These are phyloP conservation scores for Cyclophora punctaria DNA, from an alignment of 2,888 invertebrate genomes.

Conservation along the genomic window DNA sequence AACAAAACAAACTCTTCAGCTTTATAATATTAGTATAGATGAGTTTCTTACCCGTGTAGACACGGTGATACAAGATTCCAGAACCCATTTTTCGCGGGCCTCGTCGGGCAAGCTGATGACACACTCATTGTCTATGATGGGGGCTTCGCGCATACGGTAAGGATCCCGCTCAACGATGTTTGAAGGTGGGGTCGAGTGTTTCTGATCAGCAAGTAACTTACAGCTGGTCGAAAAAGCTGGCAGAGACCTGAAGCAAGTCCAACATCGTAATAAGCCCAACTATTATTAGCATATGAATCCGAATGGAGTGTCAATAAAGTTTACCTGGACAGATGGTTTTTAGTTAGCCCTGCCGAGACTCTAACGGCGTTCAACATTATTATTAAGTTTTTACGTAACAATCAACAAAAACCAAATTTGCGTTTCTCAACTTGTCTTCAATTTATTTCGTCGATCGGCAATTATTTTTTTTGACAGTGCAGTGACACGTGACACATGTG, in stretches of 20 bases:
- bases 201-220: constrained; percentile 13
- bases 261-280: background rate
- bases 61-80: constrained; percentile 74
- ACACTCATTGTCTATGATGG: constrained; percentile 63
- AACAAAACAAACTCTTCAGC: no score
- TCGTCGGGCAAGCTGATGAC: constrained; percentile 69
- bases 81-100: constrained; percentile 46
- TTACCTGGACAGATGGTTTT: constrained; percentile 43
- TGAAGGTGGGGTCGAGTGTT: constrained; percentile 29
- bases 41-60: constrained; percentile 59
- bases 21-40: no score
- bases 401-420: constrained; percentile 16
- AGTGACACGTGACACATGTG: no score
- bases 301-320: background rate
- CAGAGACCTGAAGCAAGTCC: constrained; percentile 37
- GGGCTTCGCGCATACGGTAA: constrained; percentile 53
- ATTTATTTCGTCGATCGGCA: no score
- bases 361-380: constrained; percentile 49
- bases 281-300: no score
- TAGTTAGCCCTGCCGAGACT: constrained; percentile 36
- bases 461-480: no score
- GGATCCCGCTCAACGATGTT: constrained; percentile 31
- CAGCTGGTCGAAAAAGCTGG: constrained; percentile 45
- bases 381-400: constrained; percentile 32
- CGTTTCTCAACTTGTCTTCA: background rate